A percentile compares a stretch with the other conserved stretches of the same genome.
Evolutionary conservation across 2,888 invertebrate genomes (phyloP).

Genomic region (Ectobius pallidus): DNA sequence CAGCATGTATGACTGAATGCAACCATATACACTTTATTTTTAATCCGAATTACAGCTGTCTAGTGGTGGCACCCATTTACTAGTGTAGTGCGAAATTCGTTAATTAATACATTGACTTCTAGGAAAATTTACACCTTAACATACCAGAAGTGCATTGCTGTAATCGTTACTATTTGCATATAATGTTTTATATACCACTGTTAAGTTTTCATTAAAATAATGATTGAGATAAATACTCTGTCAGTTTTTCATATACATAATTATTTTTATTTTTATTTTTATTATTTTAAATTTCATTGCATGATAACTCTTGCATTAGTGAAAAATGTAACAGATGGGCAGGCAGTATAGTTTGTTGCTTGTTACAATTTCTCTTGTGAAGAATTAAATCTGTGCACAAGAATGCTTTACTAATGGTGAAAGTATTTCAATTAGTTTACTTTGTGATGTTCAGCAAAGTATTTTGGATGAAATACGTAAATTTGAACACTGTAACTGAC

Average conservation of each 20-base stretch:
- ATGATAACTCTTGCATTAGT: too few species aligned
- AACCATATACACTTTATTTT: not conserved
- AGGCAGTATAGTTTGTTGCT: too few species aligned
- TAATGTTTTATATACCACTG: constrained; percentile 14
- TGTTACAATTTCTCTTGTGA: too few species aligned
- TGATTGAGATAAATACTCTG: not conserved
- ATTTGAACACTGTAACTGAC: too few species aligned
- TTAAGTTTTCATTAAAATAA: constrained; percentile 10
- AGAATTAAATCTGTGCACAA: too few species aligned
- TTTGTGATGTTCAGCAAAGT: too few species aligned
- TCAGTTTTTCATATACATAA: not conserved
- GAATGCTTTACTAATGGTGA: too few species aligned
- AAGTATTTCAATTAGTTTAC: too few species aligned
- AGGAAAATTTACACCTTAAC: not conserved
- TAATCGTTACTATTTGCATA: constrained; percentile 1
- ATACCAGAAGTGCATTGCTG: constrained; percentile 1
- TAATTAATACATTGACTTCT: not conserved
- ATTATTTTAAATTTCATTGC: too few species aligned
- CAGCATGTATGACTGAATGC: not conserved
- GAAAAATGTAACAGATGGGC: too few species aligned
- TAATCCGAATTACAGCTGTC: constrained; percentile 1
- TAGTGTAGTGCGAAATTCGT: constrained; percentile 3
- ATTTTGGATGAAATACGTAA: too few species aligned
- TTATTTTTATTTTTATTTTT: constrained; percentile 8
- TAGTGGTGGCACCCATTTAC: not conserved